Evolutionary conservation across 1,140 invertebrate species (phyloP).

Genomic region (Procambarus virginalis): DNA sequence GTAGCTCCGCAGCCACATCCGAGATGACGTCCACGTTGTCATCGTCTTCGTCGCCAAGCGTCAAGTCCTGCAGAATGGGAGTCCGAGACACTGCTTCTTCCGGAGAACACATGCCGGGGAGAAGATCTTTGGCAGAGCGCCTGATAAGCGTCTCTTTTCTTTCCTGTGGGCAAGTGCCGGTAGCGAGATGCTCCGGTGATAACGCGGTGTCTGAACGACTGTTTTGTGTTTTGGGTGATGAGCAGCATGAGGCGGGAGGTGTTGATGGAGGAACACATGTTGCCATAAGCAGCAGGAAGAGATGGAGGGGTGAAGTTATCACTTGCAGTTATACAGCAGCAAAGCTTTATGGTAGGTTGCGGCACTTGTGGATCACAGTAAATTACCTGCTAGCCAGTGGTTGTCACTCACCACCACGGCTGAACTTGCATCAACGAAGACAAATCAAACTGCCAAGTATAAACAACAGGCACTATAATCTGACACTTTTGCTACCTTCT

Average conservation of each 20-base stretch:
- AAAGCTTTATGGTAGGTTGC: neutral
- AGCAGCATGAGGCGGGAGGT: neutral
- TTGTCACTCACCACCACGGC: neutral
- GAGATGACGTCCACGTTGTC: neutral
- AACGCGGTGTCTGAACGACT: neutral
- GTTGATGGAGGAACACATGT: constrained; percentile 14
- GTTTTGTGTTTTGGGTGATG: neutral
- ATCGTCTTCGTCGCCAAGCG: constrained; percentile 1
- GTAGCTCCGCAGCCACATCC: constrained; percentile 2
- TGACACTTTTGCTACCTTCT: neutral
- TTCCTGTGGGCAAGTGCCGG: neutral
- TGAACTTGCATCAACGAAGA: neutral
- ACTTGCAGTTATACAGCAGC: neutral
- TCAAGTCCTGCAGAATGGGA: constrained; percentile 13
- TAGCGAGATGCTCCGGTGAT: neutral
- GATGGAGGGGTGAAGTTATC: neutral
- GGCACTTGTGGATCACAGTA: constrained; percentile 8
- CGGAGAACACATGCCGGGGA: neutral
- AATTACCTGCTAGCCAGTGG: neutral
- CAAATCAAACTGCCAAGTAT: neutral
- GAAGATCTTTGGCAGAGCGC: neutral
- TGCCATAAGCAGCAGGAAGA: neutral
- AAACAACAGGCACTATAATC: neutral
- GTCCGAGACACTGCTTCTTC: neutral
- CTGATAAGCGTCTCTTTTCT: neutral